phyloP scores from a whole-genome alignment of 1,140 invertebrate species.

The roundworm (Caenorhabditis elegans) region DNA sequence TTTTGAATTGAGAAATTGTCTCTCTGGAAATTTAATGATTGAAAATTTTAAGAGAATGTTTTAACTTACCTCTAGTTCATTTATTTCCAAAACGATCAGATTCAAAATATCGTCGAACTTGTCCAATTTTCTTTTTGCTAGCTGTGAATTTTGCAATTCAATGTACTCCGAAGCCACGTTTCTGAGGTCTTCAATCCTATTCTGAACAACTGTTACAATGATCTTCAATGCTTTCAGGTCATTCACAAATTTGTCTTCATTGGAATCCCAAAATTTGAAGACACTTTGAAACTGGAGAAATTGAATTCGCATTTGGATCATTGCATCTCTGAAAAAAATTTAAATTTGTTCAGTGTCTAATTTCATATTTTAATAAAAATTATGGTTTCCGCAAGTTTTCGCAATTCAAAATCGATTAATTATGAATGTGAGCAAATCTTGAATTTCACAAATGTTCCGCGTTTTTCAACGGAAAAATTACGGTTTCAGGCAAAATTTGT shows the following conservation, averaged over 20 bases:
- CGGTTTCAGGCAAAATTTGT: not conserved
- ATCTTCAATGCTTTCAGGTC: not conserved
- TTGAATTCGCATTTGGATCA: not conserved
- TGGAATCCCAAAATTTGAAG: not conserved
- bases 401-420: too few relatives aligned
- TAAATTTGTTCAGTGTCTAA: too few relatives aligned
- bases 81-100: not conserved
- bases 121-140: not conserved
- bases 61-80: not conserved
- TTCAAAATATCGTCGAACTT: not conserved
- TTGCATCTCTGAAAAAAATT: not conserved
- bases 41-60: not conserved
- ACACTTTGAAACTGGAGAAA: slow-evolving; percentile 15
- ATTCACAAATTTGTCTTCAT: not conserved
- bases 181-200: not conserved
- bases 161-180: not conserved
- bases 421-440: too few relatives aligned
- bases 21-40: not conserved
- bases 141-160: not conserved
- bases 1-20: slow-evolving; percentile 2
- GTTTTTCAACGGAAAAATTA: too few relatives aligned
- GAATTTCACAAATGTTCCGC: too few relatives aligned
- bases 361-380: not conserved
- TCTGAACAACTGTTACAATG: not conserved
- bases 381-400: too few relatives aligned